Evolutionary conservation across 2,888 invertebrate genomes (phyloP).

Genomic region (Mechanitis mazaeus): DNA sequence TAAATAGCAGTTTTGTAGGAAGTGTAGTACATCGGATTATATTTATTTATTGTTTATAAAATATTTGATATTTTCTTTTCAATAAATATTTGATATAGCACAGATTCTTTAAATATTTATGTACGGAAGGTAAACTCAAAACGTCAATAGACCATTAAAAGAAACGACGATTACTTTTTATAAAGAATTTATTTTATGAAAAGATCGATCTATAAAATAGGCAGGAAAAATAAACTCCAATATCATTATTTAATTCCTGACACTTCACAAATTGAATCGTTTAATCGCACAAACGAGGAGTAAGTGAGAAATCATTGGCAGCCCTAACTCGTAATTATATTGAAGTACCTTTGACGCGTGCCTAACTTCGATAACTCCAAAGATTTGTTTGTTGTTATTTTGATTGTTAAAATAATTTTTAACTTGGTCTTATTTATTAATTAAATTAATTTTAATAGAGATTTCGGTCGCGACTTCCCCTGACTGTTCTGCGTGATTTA

Average conservation of each 20-base stretch:
- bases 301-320: slow-evolving; percentile 49
- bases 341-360: slow-evolving; percentile 53
- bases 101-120: too few species aligned
- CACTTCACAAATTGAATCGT: slow-evolving; percentile 62
- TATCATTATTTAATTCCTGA: slow-evolving; percentile 54
- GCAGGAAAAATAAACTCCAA: slow-evolving; percentile 43
- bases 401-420: neutral
- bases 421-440: too few species aligned
- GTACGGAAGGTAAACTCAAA: too few species aligned
- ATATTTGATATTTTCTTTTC: too few species aligned
- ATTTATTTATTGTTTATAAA: too few species aligned
- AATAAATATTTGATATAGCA: too few species aligned
- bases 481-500: too few species aligned
- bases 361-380: slow-evolving; percentile 45
- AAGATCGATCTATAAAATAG: neutral
- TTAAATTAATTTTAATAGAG: too few species aligned
- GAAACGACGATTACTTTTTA: neutral
- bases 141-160: neutral
- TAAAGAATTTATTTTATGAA: neutral
- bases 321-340: slow-evolving; percentile 49
- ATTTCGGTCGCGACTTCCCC: too few species aligned
- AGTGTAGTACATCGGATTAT: too few species aligned
- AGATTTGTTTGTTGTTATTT: slow-evolving; percentile 27
- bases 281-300: slow-evolving; percentile 50
- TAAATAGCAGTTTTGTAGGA: too few species aligned